Conservation (phyloP, 2,797 vertebrate species). For the Enteromius fasciolatus region DNA sequence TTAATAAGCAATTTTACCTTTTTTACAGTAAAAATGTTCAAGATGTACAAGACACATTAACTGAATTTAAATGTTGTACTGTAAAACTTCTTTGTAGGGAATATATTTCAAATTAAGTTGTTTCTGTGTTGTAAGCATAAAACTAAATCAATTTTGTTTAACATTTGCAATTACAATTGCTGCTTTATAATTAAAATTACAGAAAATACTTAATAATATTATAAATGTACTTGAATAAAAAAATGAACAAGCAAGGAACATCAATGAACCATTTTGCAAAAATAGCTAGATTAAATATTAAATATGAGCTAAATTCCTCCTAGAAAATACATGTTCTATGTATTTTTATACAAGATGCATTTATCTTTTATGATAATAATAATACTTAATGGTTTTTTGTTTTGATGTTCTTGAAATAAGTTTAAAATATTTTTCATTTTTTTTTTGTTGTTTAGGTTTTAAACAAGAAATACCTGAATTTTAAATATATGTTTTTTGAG, state of each 20-base stretch:
- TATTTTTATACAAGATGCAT: background rate
- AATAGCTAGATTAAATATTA: background rate
- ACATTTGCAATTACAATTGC: background rate
- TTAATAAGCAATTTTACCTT: background rate
- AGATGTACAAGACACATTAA: background rate
- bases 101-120: background rate
- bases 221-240: too few species aligned
- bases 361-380: background rate
- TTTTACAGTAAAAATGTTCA: background rate
- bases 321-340: background rate
- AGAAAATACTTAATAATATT: background rate
- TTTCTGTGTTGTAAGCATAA: background rate
- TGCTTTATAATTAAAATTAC: background rate
- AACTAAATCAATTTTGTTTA: background rate
- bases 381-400: background rate
- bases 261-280: background rate
- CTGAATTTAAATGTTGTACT: background rate
- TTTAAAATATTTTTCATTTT: background rate
- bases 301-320: background rate
- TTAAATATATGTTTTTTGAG: too few species aligned
- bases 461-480: too few species aligned
- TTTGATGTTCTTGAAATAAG: background rate
- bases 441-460: too few species aligned
- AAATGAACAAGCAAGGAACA: too few species aligned
- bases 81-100: background rate